Evolutionary conservation across 2,888 invertebrate species (phyloP).

Genomic region (Phaedon cochleariae): DNA sequence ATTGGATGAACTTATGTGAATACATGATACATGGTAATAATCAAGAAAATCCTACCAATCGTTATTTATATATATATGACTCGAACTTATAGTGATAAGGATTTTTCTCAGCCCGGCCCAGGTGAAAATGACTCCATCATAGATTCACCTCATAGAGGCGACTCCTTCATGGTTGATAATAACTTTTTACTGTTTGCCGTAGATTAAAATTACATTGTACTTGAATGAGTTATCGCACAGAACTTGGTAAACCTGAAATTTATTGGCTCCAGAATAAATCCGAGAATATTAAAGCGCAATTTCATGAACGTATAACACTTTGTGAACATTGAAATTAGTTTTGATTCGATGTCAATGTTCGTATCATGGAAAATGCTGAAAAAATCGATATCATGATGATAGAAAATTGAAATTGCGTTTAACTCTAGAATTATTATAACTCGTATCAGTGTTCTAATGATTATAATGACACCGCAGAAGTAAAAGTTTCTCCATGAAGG

Average conservation of each 20-base stretch:
- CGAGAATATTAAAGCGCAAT: conserved; percentile 39
- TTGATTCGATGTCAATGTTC: background rate
- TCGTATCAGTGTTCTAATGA: no score
- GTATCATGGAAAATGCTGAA: no score
- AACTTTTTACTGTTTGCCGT: conserved; percentile 35
- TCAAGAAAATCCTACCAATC: no score
- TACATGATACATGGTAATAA: no score
- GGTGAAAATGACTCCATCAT: conserved; percentile 35
- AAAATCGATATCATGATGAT: no score
- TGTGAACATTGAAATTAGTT: conserved; percentile 33
- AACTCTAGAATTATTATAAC: no score
- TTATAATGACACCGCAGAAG: no score
- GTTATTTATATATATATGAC: no score
- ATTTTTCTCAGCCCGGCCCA: background rate
- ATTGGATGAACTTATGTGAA: no score
- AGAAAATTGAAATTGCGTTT: no score
- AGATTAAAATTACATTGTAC: conserved; percentile 42
- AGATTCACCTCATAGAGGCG: conserved; percentile 30
- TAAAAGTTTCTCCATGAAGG: no score
- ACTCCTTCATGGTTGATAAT: conserved; percentile 37
- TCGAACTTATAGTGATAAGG: background rate
- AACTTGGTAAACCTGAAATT: conserved; percentile 37
- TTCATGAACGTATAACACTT: conserved; percentile 37
- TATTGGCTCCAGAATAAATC: conserved; percentile 35
- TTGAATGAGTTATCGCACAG: conserved; percentile 37